Evolutionary conservation across 2,113 vertebrate genomes (phyloP).

Genomic region (Pelusios castaneus): DNA sequence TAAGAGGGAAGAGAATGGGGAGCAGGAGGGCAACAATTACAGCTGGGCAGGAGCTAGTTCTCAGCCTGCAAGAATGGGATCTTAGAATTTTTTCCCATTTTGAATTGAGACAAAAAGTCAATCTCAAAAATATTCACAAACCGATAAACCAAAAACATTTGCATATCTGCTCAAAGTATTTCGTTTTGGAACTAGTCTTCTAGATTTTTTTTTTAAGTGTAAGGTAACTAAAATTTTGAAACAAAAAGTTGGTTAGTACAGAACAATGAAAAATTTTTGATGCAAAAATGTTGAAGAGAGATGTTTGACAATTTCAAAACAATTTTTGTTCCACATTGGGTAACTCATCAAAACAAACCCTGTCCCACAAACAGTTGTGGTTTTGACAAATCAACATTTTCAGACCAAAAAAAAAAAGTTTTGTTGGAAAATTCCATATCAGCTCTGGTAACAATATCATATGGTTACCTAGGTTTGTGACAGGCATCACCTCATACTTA

Average conservation of each 20-base stretch:
- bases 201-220: not conserved
- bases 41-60: fast-evolving
- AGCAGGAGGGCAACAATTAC: not conserved
- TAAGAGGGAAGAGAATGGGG: not conserved
- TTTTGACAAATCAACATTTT: not conserved
- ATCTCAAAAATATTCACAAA: not conserved
- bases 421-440: not conserved
- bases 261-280: not conserved
- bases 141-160: not conserved
- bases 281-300: not conserved
- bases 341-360: fast-evolving
- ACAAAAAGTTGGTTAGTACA: not conserved
- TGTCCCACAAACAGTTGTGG: not conserved
- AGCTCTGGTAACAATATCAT: not conserved
- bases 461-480: not conserved
- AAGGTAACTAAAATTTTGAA: not conserved
- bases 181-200: not conserved
- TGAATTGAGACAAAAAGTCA: not conserved
- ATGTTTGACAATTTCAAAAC: not conserved
- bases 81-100: not conserved
- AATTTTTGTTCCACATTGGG: not conserved
- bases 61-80: not conserved
- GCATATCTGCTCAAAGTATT: not conserved
- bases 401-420: not conserved
- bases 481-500: fast-evolving